phyloP scores from a whole-genome alignment of 2,888 invertebrate species.

The Drosophila anomelani region DNA sequence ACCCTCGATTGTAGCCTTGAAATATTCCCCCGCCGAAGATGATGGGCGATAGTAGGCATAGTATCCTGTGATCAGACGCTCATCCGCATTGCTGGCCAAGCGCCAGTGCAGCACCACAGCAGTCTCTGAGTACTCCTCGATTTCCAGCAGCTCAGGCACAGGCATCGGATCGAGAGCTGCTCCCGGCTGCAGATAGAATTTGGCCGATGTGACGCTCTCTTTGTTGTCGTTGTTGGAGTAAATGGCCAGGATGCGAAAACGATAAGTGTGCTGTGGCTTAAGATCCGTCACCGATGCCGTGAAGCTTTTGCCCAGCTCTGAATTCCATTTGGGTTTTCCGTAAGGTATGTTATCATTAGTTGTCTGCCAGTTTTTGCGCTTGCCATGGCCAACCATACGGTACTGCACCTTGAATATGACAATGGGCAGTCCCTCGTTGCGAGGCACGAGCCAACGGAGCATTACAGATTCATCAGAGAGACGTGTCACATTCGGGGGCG shows the following conservation, averaged over 20 bases:
- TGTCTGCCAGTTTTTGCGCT: constrained; percentile 90
- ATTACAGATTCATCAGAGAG: constrained; percentile 96
- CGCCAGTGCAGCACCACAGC: constrained; percentile 91
- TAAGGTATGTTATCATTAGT: constrained; percentile 91
- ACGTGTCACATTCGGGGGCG: constrained; percentile 93
- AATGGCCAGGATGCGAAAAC: constrained; percentile 96
- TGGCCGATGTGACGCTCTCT: constrained; percentile 88
- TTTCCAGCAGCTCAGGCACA: constrained; percentile 88
- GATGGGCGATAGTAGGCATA: constrained; percentile 95
- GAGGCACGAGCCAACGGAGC: constrained; percentile 94
- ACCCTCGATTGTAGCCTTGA: constrained; percentile 92
- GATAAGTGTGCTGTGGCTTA: constrained; percentile 83
- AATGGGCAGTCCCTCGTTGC: constrained; percentile 93
- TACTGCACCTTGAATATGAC: constrained; percentile 96
- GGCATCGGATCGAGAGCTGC: constrained; percentile 85
- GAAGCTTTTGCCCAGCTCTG: constrained; percentile 74
- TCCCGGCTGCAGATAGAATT: constrained; percentile 86
- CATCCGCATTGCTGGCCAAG: constrained; percentile 76
- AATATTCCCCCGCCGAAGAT: constrained; percentile 93
- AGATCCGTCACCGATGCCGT: constrained; percentile 83
- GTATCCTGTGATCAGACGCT: constrained; percentile 89
- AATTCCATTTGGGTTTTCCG: constrained; percentile 79
- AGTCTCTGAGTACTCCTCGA: constrained; percentile 89
- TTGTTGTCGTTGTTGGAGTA: constrained; percentile 97
- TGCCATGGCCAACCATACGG: constrained; percentile 81